Conservation (phyloP, 23 tunicate genomes). For the Halocynthia aurantium region DNA sequence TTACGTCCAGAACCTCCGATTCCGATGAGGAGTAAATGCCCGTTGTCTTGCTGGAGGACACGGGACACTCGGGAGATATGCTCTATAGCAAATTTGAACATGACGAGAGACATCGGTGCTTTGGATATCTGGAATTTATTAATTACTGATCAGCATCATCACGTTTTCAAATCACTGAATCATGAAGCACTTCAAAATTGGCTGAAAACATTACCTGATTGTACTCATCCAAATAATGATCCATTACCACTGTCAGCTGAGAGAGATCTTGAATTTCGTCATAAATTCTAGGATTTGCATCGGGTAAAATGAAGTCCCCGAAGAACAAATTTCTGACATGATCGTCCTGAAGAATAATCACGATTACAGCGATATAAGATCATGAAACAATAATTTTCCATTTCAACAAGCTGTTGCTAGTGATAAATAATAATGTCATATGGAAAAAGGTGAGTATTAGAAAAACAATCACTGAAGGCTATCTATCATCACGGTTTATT, state of each 20-base stretch:
- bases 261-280: slow-evolving; percentile 85
- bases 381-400: not conserved
- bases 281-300: slow-evolving; percentile 77
- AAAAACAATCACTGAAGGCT: no score
- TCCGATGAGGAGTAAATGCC: slow-evolving; percentile 88
- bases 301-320: slow-evolving; percentile 80
- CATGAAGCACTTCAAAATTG: not conserved
- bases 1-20: slow-evolving; percentile 97
- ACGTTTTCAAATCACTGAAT: not conserved
- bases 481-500: not conserved
- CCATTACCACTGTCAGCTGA: slow-evolving; percentile 70
- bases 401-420: slow-evolving; percentile 1
- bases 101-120: slow-evolving; percentile 94
- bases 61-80: slow-evolving; percentile 93
- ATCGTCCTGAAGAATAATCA: slow-evolving; percentile 41
- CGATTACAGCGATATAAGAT: not conserved
- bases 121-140: slow-evolving; percentile 60
- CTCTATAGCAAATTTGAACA: slow-evolving; percentile 97
- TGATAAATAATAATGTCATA: no score
- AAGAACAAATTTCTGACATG: slow-evolving; percentile 89
- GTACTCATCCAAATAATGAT: slow-evolving; percentile 82
- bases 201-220: slow-evolving; percentile 64
- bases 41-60: slow-evolving; percentile 88
- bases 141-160: not conserved
- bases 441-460: not conserved